Percentiles rank a stretch among this genome's conserved stretches.
phyloP scores from a whole-genome alignment of 2,797 vertebrate genomes.

The Champsocephalus esox region DNA sequence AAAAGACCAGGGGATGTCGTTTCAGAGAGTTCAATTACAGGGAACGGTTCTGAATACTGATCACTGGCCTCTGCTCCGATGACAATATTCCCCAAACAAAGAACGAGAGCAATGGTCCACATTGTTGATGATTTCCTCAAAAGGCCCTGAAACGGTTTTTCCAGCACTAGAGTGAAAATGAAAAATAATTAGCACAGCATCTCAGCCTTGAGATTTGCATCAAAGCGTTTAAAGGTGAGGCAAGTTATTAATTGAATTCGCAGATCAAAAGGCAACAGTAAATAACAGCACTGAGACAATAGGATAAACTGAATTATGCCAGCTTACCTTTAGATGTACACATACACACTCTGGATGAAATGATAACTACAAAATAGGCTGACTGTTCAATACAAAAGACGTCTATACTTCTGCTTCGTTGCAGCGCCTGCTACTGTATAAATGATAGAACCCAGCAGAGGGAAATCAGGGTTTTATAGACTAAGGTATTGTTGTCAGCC shows the following conservation, averaged over 20 bases:
- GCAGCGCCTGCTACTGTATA: constrained; percentile 37
- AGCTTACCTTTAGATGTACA: constrained; percentile 71
- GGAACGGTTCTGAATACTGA: constrained; percentile 58
- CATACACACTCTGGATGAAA: constrained; percentile 34
- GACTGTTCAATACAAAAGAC: constrained; percentile 44
- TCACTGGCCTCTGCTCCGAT: constrained; percentile 47
- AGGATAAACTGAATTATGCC: constrained; percentile 41
- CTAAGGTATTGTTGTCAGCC: constrained; percentile 66
- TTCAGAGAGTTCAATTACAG: constrained; percentile 51
- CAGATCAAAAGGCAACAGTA: constrained; percentile 54
- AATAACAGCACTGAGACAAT: constrained; percentile 26
- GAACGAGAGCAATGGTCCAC: constrained; percentile 65
- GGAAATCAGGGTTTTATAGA: constrained; percentile 76
- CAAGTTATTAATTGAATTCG: constrained; percentile 39
- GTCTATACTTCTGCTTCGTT: constrained; percentile 24
- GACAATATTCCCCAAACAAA: constrained; percentile 74
- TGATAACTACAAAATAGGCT: constrained; percentile 26
- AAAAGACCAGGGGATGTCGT: constrained; percentile 58
- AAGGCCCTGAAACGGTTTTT: constrained; percentile 47
- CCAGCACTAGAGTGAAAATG: constrained; percentile 39
- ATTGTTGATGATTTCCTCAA: constrained; percentile 69
- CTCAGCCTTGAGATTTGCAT: constrained; percentile 47
- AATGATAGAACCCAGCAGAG: constrained; percentile 56
- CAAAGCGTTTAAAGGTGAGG: constrained; percentile 30
- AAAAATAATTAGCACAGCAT: constrained; percentile 61